Percentiles rank a stretch among this genome's conserved stretches.
These are phyloP conservation scores for Diabrotica undecimpunctata DNA, from an alignment of 1,140 invertebrate genomes.

Conservation along the genomic window DNA sequence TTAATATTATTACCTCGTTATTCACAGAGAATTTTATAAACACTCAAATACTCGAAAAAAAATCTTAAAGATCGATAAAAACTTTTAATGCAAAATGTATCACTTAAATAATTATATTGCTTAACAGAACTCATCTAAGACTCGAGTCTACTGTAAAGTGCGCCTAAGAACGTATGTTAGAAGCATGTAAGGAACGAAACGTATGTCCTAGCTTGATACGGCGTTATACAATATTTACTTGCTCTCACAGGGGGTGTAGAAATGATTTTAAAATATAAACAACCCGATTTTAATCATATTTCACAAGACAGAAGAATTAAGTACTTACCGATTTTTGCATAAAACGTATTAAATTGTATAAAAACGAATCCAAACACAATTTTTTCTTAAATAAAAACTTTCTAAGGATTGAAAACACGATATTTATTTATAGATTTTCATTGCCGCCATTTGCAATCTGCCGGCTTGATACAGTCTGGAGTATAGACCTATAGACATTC, in stretches of 20 bases:
- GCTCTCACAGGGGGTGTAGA: conserved; percentile 37
- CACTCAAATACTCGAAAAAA: conserved; percentile 31
- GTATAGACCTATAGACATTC: conserved; percentile 23
- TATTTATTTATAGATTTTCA: conserved; percentile 42
- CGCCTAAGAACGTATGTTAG: conserved; percentile 37
- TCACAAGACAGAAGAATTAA: conserved; percentile 6
- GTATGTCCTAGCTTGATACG: conserved; percentile 36
- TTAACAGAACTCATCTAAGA: conserved; percentile 38
- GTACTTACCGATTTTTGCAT: conserved; percentile 31
- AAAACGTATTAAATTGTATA: conserved; percentile 17
- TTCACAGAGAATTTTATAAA: conserved; percentile 16
- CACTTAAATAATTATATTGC: conserved; percentile 49
- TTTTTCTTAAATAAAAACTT: conserved; percentile 35
- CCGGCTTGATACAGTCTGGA: conserved; percentile 40
- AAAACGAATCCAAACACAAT: conserved; percentile 27
- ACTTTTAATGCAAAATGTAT: conserved; percentile 48
- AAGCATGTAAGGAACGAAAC: conserved; percentile 37
- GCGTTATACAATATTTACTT: conserved; percentile 41
- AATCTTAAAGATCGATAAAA: conserved; percentile 45
- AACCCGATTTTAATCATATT: conserved; percentile 15
- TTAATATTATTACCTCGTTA: conserved; percentile 15
- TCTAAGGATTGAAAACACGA: conserved; percentile 40
- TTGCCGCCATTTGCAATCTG: conserved; percentile 40
- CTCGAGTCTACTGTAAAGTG: conserved; percentile 37
- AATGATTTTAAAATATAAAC: conserved; percentile 35